These are phyloP conservation scores for Muscicapa adusta DNA, from an alignment of 2,113 vertebrate genomes.

Conservation along the genomic window DNA sequence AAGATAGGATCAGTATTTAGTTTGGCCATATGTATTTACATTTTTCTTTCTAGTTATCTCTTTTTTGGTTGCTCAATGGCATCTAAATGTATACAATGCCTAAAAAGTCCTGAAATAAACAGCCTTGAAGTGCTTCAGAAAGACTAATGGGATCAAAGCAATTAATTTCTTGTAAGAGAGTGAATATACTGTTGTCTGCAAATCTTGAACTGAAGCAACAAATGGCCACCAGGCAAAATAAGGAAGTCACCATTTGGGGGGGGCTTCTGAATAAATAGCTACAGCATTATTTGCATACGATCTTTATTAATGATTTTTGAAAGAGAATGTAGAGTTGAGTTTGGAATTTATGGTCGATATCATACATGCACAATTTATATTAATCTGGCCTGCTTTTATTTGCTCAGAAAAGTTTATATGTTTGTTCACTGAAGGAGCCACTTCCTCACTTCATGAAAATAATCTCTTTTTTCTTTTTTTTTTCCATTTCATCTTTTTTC, in stretches of 20 bases:
- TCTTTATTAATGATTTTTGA: not conserved
- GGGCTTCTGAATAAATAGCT: not conserved
- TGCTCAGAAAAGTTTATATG: not conserved
- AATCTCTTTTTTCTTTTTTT: not conserved
- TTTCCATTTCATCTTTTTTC: not conserved
- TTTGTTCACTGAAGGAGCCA: not conserved
- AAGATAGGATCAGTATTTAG: slow-evolving; percentile 57
- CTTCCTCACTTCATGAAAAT: not conserved
- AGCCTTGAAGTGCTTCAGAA: slow-evolving; percentile 40
- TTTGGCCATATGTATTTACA: slow-evolving; percentile 64
- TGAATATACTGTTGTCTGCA: slow-evolving; percentile 53
- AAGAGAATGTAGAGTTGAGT: not conserved
- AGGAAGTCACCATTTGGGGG: not conserved
- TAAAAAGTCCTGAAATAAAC: too few relatives aligned
- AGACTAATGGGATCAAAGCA: slow-evolving; percentile 63
- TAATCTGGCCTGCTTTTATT: not conserved
- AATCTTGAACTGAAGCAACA: not conserved
- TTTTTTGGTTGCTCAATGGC: slow-evolving; percentile 4
- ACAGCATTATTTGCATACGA: not conserved
- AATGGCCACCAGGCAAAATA: slow-evolving; percentile 10
- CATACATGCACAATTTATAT: not conserved
- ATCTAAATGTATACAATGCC: slow-evolving; percentile 22
- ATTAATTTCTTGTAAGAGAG: slow-evolving; percentile 50
- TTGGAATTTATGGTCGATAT: not conserved
- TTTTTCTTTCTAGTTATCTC: slow-evolving; percentile 62